Percentiles rank a stretch among this genome's conserved stretches.
phyloP scores from a whole-genome alignment of 2,888 invertebrate genomes.

The Anthrax anthrax region DNA sequence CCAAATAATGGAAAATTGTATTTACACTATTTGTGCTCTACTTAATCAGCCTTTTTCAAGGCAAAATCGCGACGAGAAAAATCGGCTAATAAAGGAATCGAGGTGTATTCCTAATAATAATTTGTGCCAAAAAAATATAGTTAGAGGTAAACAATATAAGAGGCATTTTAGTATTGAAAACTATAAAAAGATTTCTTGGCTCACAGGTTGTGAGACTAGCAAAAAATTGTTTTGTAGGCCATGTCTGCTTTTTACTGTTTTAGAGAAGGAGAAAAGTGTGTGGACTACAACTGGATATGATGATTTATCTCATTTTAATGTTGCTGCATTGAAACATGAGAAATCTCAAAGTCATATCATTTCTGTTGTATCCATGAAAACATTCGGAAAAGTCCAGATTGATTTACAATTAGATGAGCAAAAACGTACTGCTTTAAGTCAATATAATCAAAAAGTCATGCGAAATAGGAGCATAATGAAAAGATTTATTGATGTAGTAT shows the following conservation, averaged over 20 bases:
- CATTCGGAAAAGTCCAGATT: not conserved
- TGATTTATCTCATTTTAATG: not conserved
- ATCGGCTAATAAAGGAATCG: no score
- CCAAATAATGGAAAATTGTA: no score
- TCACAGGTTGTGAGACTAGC: not conserved
- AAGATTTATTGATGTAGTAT: not conserved
- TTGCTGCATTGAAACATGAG: not conserved
- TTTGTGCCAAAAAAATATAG: not conserved
- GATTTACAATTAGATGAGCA: not conserved
- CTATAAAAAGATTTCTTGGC: not conserved
- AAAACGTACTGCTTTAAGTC: not conserved
- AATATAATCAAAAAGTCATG: not conserved
- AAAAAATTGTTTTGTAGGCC: no score
- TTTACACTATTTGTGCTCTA: not conserved
- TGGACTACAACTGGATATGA: not conserved
- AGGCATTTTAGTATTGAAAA: no score
- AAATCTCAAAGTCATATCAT: not conserved
- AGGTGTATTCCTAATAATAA: not conserved
- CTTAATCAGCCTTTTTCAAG: not conserved
- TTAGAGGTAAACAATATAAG: not conserved
- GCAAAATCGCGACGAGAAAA: no score
- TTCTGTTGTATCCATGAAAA: not conserved
- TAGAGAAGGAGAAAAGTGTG: no score
- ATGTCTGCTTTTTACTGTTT: not conserved
- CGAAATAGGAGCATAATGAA: not conserved